These are phyloP conservation scores for Octodon degus DNA, from an alignment of 2,113 vertebrate genomes.

Conservation along the genomic window DNA sequence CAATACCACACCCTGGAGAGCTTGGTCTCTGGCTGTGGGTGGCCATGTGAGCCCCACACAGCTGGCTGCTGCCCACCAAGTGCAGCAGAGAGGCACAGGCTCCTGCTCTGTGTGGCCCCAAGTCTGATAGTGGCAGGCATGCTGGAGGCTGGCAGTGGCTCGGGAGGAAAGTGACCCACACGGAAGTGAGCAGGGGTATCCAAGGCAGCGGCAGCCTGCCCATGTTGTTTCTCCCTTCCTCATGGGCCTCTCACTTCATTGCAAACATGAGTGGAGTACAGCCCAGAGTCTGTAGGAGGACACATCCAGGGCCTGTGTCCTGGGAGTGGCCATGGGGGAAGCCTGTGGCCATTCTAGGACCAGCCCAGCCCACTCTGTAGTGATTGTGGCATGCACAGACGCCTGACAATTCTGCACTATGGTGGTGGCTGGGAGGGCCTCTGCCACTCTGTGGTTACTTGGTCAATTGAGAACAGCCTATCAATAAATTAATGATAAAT, in stretches of 20 bases:
- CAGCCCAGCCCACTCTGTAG: not conserved
- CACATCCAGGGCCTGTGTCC: not conserved
- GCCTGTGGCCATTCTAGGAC: not conserved
- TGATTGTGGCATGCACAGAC: not conserved
- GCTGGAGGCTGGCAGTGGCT: not conserved
- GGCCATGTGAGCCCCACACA: not conserved
- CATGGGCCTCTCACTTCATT: not conserved
- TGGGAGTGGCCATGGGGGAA: accelerated
- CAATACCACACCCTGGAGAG: not conserved
- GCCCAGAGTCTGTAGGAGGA: not conserved
- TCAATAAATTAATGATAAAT: not conserved
- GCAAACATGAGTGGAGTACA: too few relatives aligned
- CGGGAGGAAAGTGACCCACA: too few relatives aligned
- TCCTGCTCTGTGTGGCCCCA: accelerated
- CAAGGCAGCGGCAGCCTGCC: too few relatives aligned
- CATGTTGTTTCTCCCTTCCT: accelerated
- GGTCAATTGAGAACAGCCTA: not conserved
- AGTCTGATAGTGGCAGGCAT: not conserved
- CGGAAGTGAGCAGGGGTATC: not conserved
- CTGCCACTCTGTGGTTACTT: not conserved
- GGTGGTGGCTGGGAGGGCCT: not conserved
- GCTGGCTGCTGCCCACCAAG: not conserved
- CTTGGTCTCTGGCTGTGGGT: not conserved
- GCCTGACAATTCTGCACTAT: not conserved
- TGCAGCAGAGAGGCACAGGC: too few relatives aligned